A percentile compares a stretch with the other conserved stretches of the same genome.
Evolutionary conservation across 2,113 vertebrate species (phyloP).

Genomic region (Cyprinodon variegatus): DNA sequence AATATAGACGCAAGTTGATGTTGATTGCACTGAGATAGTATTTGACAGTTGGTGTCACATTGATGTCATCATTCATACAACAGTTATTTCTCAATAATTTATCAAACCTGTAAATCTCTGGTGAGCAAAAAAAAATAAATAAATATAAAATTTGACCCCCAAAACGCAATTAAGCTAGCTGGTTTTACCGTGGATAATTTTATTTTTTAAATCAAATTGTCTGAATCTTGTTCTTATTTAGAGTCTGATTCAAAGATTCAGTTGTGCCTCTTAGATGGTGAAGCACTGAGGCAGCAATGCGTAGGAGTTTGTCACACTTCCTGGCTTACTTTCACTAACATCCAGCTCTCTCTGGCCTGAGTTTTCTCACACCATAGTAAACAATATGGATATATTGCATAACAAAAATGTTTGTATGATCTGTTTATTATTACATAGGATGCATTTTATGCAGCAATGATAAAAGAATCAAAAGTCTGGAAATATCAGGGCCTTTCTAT

Average conservation of each 20-base stretch:
- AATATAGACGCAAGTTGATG: too few relatives aligned
- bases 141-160: neutral
- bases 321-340: neutral
- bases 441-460: neutral
- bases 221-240: neutral
- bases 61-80: neutral
- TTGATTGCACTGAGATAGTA: neutral
- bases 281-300: neutral
- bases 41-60: neutral
- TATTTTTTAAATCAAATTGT: neutral
- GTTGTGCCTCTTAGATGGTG: neutral
- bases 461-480: neutral
- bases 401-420: neutral
- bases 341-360: neutral
- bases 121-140: neutral
- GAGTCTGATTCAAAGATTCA: neutral
- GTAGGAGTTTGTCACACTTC: constrained; percentile 7
- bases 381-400: neutral
- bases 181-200: neutral
- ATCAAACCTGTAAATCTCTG: neutral
- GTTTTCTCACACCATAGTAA: neutral
- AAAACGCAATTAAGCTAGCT: neutral
- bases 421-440: neutral
- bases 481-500: neutral
- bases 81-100: neutral